Percentiles rank a stretch among this genome's conserved stretches.
Evolutionary conservation across 2,113 vertebrate genomes (phyloP).

Genomic region (Cyprinus carpio): DNA sequence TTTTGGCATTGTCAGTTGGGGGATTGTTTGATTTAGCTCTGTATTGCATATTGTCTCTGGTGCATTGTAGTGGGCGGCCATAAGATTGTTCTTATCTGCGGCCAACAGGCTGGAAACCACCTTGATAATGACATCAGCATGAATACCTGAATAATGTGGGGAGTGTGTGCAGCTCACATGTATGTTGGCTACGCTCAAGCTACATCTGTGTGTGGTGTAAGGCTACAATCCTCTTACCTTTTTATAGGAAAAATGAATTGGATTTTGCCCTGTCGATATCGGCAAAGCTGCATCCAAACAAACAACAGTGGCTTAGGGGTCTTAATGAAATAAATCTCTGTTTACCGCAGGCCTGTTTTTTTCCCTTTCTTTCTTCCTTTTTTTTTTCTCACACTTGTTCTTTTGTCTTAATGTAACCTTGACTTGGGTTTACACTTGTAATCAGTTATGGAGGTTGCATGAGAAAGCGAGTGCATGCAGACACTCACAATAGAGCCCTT

Average conservation of each 20-base stretch:
- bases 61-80: neutral
- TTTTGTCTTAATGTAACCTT: slow-evolving; percentile 20
- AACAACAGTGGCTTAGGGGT: neutral
- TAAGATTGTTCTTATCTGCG: slow-evolving; percentile 22
- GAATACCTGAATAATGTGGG: neutral
- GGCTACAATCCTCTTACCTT: slow-evolving; percentile 30
- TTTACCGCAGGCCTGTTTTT: neutral
- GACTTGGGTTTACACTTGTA: neutral
- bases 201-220: slow-evolving; percentile 23
- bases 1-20: neutral
- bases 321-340: slow-evolving; percentile 12
- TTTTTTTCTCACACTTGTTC: neutral
- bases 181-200: neutral
- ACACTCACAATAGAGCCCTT: slow-evolving; percentile 48
- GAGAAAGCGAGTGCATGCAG: too few species aligned
- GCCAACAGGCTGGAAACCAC: neutral
- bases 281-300: neutral
- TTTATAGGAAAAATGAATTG: slow-evolving; percentile 36
- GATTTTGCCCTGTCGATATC: slow-evolving; percentile 19
- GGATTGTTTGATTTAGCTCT: slow-evolving; percentile 23
- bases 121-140: slow-evolving; percentile 4
- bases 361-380: neutral
- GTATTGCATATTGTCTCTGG: neutral
- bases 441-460: slow-evolving; percentile 3
- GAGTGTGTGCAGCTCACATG: neutral